Evolutionary conservation across 2,888 invertebrate species (phyloP).

Genomic region (Epistrophe grossulariae): DNA sequence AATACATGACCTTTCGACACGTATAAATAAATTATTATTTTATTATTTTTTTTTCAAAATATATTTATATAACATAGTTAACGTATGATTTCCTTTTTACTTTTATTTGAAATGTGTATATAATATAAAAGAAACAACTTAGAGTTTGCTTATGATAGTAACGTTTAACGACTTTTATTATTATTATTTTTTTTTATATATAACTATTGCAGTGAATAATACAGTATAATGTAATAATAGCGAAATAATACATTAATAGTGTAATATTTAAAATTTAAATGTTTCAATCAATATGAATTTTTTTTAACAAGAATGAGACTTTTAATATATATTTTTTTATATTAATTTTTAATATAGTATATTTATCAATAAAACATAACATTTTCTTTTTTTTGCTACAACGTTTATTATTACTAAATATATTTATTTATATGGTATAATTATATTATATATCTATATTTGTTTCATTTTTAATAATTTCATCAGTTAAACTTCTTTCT

Average conservation of each 20-base stretch:
- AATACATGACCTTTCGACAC: constrained; percentile 37
- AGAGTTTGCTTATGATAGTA: constrained; percentile 58
- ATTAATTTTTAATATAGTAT: constrained; percentile 51
- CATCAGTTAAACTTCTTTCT: constrained; percentile 67
- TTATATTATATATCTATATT: constrained; percentile 62
- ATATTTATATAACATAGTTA: constrained; percentile 24
- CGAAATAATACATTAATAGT: constrained; percentile 65
- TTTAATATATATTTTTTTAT: constrained; percentile 51
- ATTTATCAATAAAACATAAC: constrained; percentile 73
- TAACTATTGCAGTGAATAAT: constrained; percentile 70
- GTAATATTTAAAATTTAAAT: constrained; percentile 47
- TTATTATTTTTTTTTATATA: not conserved
- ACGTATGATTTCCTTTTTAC: constrained; percentile 42
- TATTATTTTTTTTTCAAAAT: constrained; percentile 29
- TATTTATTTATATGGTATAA: constrained; percentile 75
- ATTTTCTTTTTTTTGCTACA: constrained; percentile 79
- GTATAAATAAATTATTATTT: constrained; percentile 55
- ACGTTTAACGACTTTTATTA: constrained; percentile 61
- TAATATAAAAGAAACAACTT: constrained; percentile 66
- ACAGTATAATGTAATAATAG: constrained; percentile 59
- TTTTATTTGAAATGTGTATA: constrained; percentile 42
- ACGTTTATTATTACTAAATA: constrained; percentile 80
- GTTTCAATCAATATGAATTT: constrained; percentile 55
- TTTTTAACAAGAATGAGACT: constrained; percentile 73
- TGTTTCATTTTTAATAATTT: constrained; percentile 62